Base-by-base conservation (phyloP, 2,113 vertebrate species). In the Solea senegalensis region DNA sequence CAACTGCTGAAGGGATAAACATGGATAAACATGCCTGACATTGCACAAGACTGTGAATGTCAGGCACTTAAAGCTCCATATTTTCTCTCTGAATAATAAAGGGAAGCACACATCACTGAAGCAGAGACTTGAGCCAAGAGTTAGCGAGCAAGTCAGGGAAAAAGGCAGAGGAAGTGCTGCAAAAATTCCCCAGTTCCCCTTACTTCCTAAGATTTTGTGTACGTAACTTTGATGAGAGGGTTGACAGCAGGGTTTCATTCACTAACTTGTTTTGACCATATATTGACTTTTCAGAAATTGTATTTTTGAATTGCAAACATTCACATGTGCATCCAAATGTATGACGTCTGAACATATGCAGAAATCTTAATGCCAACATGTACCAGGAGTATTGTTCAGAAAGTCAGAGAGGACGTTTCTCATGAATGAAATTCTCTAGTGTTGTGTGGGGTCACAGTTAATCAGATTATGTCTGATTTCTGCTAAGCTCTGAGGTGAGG, bases 311-410 rank as follows among this genome's bases (percentile, higher is more conserved):
- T 21, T 21, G 21, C 21, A 21, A 21, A 21, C 21, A 21, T 21
- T 21, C 21, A 21, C 21, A 21, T 21, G 21, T 52, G 12, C 27
- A 61, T 50, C 12, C 8, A 0, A 66, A 46, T 56, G 39, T 26
- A 26, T 4, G 1, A 21, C 46, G 48, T 21, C 21, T 21, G 21
- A 21, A 21, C 21, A 1, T 21, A 21, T 21, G 52, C 21, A 64
- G 53, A 13, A 51, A 48, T 69, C 48, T 63, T 51, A 9, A 62
- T 63, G 45, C 53, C 51, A 46, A 27, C 53, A 56, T 51, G 43
- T 65, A 43, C 7, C n/a, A 49, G 34, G 27, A 52, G 27, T 60
- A 41, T 45, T 64, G 12, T 57, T 63, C 55, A 69, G 53, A 71
- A 41, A 61, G 34, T 73, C 15, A 72, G 44, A 71, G 3, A 40